Conservation (phyloP, 1,140 invertebrate species). For the Lucilia sericata region DNA sequence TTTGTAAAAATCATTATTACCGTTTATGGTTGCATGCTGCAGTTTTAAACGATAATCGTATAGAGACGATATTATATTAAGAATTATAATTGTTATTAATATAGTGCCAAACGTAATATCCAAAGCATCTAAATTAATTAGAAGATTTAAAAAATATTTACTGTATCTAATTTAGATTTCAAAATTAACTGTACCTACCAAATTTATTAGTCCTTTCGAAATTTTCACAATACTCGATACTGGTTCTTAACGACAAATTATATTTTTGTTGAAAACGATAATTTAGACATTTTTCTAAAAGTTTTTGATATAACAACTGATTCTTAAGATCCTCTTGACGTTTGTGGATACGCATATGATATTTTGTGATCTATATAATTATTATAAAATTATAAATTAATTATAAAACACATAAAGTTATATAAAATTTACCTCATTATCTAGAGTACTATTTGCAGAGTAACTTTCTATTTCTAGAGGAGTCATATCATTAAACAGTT, state of each 20-base stretch:
- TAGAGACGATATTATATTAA: not conserved
- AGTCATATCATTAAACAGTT: not conserved
- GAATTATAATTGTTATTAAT: not conserved
- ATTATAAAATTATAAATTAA: too few species aligned
- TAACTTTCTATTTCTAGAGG: not conserved
- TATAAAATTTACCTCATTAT: not conserved
- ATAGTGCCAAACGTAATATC: not conserved
- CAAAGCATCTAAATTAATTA: not conserved
- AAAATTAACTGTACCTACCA: not conserved
- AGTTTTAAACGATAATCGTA: slow-evolving; percentile 25
- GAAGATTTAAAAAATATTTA: too few species aligned
- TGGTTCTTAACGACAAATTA: not conserved
- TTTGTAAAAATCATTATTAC: slow-evolving; percentile 2
- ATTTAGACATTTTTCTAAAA: not conserved
- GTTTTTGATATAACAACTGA: not conserved
- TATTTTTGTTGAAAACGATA: not conserved
- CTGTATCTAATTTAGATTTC: too few species aligned
- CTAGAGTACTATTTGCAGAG: not conserved
- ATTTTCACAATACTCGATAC: slow-evolving; percentile 18
- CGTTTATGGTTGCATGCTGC: not conserved
- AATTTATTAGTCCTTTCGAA: not conserved
- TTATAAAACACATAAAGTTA: not conserved
- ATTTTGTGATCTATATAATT: slow-evolving; percentile 11
- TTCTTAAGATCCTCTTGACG: not conserved
- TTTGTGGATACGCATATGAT: not conserved